Evolutionary conservation across 2,113 vertebrate species (phyloP).

Genomic region (Toxotes jaculatrix): DNA sequence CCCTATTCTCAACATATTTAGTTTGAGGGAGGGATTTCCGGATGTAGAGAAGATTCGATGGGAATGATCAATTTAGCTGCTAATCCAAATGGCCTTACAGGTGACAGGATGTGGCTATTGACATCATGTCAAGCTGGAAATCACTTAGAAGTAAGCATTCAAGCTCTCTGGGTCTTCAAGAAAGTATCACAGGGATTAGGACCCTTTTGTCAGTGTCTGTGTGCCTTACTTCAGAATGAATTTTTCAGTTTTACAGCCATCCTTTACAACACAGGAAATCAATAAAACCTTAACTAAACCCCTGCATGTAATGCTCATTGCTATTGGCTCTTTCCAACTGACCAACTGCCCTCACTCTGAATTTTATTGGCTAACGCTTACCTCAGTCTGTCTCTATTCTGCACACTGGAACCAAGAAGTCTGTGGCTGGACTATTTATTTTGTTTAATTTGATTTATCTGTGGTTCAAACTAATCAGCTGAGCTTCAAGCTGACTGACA

Average conservation of each 20-base stretch:
- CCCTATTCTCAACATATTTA: conserved; percentile 36
- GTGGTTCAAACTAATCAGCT: neutral
- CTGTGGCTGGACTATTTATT: neutral
- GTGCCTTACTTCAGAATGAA: conserved; percentile 25
- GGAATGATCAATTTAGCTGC: conserved; percentile 57
- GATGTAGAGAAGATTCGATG: conserved; percentile 46
- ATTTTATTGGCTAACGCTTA: conserved; percentile 32
- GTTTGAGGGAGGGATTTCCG: conserved; percentile 39
- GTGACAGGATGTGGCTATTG: conserved; percentile 54
- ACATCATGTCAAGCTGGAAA: conserved; percentile 63
- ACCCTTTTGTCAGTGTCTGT: conserved; percentile 34
- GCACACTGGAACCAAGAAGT: neutral
- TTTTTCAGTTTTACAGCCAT: conserved; percentile 37
- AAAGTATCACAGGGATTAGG: conserved; percentile 48
- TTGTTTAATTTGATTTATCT: neutral
- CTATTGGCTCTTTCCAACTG: conserved; percentile 53
- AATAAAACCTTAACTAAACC: conserved; percentile 47
- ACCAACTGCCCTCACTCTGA: conserved; percentile 36
- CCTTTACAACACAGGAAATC: conserved; percentile 53
- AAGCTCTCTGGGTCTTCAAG: conserved; percentile 41
- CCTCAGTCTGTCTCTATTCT: conserved; percentile 6
- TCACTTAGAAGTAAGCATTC: conserved; percentile 45
- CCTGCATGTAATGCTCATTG: conserved; percentile 45
- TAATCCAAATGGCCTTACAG: conserved; percentile 55
- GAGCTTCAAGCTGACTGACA: conserved; percentile 9